Evolutionary conservation across 2,888 invertebrate species (phyloP).

Genomic region (Mimachlamys varia): DNA sequence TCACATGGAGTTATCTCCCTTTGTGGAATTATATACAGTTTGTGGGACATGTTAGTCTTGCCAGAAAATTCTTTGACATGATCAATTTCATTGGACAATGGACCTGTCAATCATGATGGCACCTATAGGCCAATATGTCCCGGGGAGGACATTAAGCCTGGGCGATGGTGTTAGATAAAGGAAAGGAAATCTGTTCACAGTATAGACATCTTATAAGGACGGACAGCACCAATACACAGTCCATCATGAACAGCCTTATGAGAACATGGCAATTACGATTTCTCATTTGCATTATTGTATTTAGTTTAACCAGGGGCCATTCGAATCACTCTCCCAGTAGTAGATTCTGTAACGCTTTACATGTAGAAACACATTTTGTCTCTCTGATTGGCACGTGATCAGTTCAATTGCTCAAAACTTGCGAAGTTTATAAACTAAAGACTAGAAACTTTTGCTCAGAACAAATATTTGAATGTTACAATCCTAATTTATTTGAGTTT

Average conservation of each 20-base stretch:
- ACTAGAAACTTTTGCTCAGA: no score
- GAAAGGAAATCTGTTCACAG: not conserved
- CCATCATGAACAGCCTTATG: not conserved
- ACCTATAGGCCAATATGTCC: not conserved
- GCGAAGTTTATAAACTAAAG: no score
- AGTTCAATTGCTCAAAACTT: not conserved
- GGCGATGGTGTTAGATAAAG: not conserved
- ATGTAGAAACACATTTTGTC: not conserved
- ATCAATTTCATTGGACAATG: not conserved
- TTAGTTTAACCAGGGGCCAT: not conserved
- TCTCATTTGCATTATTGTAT: no score
- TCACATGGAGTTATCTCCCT: not conserved
- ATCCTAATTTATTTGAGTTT: no score
- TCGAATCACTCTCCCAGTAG: not conserved
- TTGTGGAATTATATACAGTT: not conserved
- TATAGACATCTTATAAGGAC: not conserved
- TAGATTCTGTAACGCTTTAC: not conserved
- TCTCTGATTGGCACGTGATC: no score
- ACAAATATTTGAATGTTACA: no score
- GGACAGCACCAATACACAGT: not conserved
- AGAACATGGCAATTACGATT: not conserved
- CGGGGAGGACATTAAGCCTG: not conserved
- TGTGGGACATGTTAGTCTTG: not conserved
- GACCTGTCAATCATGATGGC: not conserved
- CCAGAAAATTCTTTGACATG: not conserved